Percentiles rank a stretch among this genome's conserved stretches.
Evolutionary conservation across 2,797 vertebrate species (phyloP).

Genomic region (Pyrocephalus nanus): DNA sequence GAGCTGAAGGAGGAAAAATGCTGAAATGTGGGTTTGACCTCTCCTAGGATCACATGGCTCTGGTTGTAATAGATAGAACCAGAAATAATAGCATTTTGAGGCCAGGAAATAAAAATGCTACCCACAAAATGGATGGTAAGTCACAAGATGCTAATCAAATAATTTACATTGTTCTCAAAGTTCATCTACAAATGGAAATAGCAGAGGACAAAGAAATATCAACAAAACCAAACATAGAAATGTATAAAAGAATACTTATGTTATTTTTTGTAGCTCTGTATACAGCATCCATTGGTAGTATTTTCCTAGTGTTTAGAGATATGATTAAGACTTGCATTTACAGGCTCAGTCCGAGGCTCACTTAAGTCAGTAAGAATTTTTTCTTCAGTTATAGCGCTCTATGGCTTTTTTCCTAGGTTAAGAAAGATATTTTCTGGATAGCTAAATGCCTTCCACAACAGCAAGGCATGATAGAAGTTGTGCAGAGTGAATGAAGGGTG

Average conservation of each 20-base stretch:
- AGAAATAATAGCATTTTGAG: slow-evolving; percentile 31
- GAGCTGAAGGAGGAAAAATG: slow-evolving; percentile 63
- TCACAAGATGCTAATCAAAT: slow-evolving; percentile 44
- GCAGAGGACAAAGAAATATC: neutral
- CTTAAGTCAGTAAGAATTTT: neutral
- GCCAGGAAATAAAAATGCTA: slow-evolving; percentile 35
- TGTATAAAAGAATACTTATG: neutral
- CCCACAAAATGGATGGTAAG: slow-evolving; percentile 16
- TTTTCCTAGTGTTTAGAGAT: neutral
- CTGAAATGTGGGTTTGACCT: slow-evolving; percentile 60
- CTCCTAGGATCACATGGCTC: slow-evolving; percentile 22
- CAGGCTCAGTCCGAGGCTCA: neutral
- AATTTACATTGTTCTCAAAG: slow-evolving; percentile 36
- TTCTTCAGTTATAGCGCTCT: neutral
- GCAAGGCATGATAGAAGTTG: neutral
- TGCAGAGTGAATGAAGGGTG: neutral
- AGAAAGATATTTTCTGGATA: neutral
- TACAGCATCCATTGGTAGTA: neutral
- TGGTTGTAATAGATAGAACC: neutral
- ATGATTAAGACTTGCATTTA: neutral
- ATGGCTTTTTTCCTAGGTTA: neutral
- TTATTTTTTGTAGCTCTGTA: neutral
- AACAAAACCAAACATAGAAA: neutral
- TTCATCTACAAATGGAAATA: slow-evolving; percentile 27
- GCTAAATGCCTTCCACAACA: neutral